Conservation (phyloP, 2,888 invertebrate genomes). For the Gerosis bhagava region DNA sequence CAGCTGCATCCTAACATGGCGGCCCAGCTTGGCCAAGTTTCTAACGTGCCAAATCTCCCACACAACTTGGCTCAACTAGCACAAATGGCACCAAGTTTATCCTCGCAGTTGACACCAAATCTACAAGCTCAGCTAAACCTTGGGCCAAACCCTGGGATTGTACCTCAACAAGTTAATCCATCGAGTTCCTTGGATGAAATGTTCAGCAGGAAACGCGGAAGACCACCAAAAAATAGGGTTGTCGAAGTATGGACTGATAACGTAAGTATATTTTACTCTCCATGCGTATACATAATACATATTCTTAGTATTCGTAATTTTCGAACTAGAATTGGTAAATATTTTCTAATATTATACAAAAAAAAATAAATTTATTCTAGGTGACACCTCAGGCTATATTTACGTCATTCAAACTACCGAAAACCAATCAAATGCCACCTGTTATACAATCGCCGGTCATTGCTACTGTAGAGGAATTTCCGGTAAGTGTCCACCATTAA, state of each 20-base stretch:
- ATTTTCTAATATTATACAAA: no score
- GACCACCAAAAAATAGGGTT: slow-evolving; percentile 98
- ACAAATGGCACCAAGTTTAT: slow-evolving; percentile 71
- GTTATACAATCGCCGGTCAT: slow-evolving; percentile 66
- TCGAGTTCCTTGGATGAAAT: slow-evolving; percentile 93
- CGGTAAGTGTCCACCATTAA: slow-evolving; percentile 54
- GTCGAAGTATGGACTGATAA: slow-evolving; percentile 95
- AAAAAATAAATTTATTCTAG: slow-evolving; percentile 51
- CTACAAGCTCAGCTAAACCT: slow-evolving; percentile 70
- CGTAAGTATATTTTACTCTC: no score
- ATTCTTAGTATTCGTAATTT: no score
- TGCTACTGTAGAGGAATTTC: slow-evolving; percentile 71
- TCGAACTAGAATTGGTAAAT: no score
- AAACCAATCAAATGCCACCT: slow-evolving; percentile 78
- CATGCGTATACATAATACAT: no score
- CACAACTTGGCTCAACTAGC: slow-evolving; percentile 73
- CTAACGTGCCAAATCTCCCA: slow-evolving; percentile 62
- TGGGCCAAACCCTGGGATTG: slow-evolving; percentile 59
- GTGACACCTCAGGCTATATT: slow-evolving; percentile 94
- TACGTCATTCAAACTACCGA: slow-evolving; percentile 95
- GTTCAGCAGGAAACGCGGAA: slow-evolving; percentile 95
- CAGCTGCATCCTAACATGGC: slow-evolving; percentile 77
- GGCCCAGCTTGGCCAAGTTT: slow-evolving; percentile 72
- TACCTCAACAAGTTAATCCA: slow-evolving; percentile 68
- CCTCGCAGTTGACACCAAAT: slow-evolving; percentile 68